A percentile compares a stretch with the other conserved stretches of the same genome.
These are phyloP conservation scores for Apodemia duryi DNA, from an alignment of 2,888 invertebrate genomes.

Conservation along the genomic window DNA sequence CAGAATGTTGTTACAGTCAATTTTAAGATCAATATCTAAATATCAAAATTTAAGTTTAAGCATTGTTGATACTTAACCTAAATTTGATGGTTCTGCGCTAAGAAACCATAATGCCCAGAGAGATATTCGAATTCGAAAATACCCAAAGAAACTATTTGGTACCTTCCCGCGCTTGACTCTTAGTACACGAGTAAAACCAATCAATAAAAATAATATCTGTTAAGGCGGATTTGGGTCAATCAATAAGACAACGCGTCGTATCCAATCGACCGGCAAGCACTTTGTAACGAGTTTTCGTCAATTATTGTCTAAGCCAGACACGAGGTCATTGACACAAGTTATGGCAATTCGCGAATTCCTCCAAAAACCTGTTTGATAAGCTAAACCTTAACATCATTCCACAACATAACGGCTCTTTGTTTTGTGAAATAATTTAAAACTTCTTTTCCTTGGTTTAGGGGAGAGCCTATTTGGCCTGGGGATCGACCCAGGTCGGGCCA, in stretches of 20 bases:
- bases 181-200: constrained; percentile 5
- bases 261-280: constrained; percentile 44
- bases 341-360: not conserved
- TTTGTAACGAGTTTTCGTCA: constrained; percentile 23
- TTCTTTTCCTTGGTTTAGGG: too few species aligned
- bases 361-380: constrained; percentile 6
- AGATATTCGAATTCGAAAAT: too few species aligned
- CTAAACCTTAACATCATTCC: not conserved
- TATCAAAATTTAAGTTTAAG: too few species aligned
- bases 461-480: too few species aligned
- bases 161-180: too few species aligned
- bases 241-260: constrained; percentile 51
- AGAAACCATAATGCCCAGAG: too few species aligned
- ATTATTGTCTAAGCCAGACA: not conserved
- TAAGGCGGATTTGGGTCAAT: constrained; percentile 60
- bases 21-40: too few species aligned
- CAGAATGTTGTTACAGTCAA: too few species aligned
- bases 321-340: not conserved
- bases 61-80: too few species aligned
- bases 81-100: too few species aligned
- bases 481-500: too few species aligned
- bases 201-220: constrained; percentile 12
- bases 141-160: too few species aligned
- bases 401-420: not conserved
- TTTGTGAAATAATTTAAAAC: not conserved